Evolutionary conservation across 2,113 vertebrate genomes (phyloP), one percentile per base, ranked within the genome.

Genomic region (Mixornis gularis): DNA sequence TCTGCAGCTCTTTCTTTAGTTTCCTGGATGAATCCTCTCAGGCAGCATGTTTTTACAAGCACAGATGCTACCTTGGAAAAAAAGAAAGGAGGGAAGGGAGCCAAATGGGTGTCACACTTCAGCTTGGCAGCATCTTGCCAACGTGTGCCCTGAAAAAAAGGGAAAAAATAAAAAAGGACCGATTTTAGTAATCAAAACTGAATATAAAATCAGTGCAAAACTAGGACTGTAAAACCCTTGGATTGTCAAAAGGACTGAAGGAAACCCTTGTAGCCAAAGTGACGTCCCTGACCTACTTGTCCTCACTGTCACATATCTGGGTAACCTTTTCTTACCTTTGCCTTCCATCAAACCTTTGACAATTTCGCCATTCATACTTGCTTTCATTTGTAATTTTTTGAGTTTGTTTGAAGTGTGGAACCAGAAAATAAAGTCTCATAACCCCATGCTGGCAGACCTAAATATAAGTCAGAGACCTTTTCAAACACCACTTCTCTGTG

Each of bases 1-100:
- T 79, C 87, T 87, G 38, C 86, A 82, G 72, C 62, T 89, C 93
- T 90, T 93, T 76, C 89, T 95, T 85, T 81, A 63, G 58, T 92
- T 93, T 95, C 77, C 85, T 94, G 82, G 78, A 68, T 79, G 43
- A 72, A 78, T 89, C 87, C 77, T 89, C 78, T 85, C 5, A 3
- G 74, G 86, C 46, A 34, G 68, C 43, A 32, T 92, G 87, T 85
- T 92, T 94, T 89, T 74, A 84, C 55, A 95, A 94, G 77, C 76
- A 94, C 79, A 90, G 89, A 81, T 92, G 86, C 90, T 93, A 78
- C 77, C 40, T 81, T 83, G 49, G 34, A 41, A 81, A 94, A 92
- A 78, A 70, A 92, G 40, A 82, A 83, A 53, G 44, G 72, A 90
- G 48, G 77, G 73, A 89, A 91, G 41, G 19, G 55, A 93, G 77